A percentile compares a stretch with the other conserved stretches of the same genome.
Evolutionary conservation across 1,140 invertebrate genomes (phyloP).

Genomic region (Drosophila willistoni): DNA sequence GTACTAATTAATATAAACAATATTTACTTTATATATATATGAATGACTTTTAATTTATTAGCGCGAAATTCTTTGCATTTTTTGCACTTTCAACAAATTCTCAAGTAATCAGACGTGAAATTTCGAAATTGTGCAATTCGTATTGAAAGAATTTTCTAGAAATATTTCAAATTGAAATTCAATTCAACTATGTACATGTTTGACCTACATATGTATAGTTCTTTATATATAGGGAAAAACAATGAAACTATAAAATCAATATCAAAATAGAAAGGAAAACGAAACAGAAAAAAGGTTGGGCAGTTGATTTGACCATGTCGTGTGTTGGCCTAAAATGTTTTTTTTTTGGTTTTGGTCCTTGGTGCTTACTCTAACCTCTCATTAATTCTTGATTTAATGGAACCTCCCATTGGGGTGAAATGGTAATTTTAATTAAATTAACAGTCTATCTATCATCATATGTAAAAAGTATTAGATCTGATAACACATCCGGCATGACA

Average conservation of each 20-base stretch:
- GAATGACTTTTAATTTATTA: not conserved
- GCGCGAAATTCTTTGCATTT: not conserved
- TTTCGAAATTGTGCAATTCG: not conserved
- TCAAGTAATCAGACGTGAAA: not conserved
- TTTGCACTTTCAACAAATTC: not conserved
- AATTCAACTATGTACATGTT: not conserved
- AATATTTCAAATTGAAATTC: constrained; percentile 8
- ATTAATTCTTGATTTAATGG: constrained; percentile 19
- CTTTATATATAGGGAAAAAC: not conserved
- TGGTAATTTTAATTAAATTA: constrained; percentile 18
- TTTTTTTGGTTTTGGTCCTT: not conserved
- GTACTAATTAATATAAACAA: constrained; percentile 4
- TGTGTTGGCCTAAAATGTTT: not conserved
- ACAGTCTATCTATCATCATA: not conserved
- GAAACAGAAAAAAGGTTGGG: constrained; percentile 13
- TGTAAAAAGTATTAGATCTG: not conserved
- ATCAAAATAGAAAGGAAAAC: not conserved
- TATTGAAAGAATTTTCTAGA: constrained; percentile 7
- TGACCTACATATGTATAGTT: constrained; percentile 4
- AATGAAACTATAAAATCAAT: constrained; percentile 7
- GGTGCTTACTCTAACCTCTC: constrained; percentile 1
- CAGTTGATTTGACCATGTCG: constrained; percentile 19
- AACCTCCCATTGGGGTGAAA: not conserved
- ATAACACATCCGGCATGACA: not conserved
- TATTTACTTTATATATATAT: not conserved